Conservation (phyloP, 2,888 invertebrate species). For the Callinectes sapidus region DNA sequence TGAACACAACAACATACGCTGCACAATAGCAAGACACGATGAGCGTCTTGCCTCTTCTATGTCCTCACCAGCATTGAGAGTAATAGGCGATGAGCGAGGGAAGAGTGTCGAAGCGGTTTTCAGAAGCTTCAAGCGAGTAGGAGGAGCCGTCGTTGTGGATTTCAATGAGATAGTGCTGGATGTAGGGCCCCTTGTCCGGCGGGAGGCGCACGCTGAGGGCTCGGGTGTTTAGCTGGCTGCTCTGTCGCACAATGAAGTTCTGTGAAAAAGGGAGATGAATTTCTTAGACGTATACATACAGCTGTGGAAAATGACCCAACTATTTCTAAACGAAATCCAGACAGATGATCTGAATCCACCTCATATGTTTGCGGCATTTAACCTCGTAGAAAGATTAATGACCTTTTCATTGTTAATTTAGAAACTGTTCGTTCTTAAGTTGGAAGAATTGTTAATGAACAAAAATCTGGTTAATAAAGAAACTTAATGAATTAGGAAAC, state of each 20-base stretch:
- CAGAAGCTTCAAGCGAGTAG: slow-evolving; percentile 92
- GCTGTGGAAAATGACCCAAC: too few species aligned
- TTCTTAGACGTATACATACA: too few species aligned
- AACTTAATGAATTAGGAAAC: too few species aligned
- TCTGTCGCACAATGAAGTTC: slow-evolving; percentile 96
- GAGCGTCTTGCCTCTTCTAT: background rate
- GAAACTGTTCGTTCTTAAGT: too few species aligned
- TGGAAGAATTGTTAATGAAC: too few species aligned
- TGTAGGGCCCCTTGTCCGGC: slow-evolving; percentile 90
- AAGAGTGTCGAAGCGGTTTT: slow-evolving; percentile 93
- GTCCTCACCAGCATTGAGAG: slow-evolving; percentile 88
- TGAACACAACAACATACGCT: background rate
- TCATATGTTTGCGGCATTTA: too few species aligned
- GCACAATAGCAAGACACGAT: background rate
- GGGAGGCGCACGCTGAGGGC: slow-evolving; percentile 94
- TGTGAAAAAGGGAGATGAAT: slow-evolving; percentile 76
- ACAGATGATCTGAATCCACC: too few species aligned
- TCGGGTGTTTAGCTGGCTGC: slow-evolving; percentile 95
- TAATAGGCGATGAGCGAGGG: slow-evolving; percentile 95
- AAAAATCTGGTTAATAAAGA: too few species aligned
- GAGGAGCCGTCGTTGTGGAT: slow-evolving; percentile 77
- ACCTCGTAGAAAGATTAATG: too few species aligned
- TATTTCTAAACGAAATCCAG: too few species aligned
- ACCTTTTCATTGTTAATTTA: too few species aligned
- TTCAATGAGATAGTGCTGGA: slow-evolving; percentile 97